These are phyloP conservation scores for Burhinus oedicnemus DNA, from an alignment of 2,113 vertebrate species.

Conservation along the genomic window DNA sequence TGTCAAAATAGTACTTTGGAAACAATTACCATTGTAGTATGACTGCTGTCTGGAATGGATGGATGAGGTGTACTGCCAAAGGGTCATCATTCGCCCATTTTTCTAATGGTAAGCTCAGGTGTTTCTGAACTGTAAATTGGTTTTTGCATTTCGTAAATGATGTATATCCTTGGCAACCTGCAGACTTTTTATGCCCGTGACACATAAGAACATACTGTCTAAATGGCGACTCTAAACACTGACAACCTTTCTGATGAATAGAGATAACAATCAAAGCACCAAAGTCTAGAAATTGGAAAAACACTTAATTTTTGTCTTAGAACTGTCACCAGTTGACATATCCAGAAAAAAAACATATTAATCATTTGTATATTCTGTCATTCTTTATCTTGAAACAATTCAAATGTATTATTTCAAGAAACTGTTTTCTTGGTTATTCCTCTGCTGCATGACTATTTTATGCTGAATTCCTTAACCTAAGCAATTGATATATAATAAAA, in stretches of 20 bases:
- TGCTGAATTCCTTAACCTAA: background rate
- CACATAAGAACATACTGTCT: conserved; percentile 40
- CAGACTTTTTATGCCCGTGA: conserved; percentile 63
- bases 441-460: background rate
- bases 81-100: conserved; percentile 78
- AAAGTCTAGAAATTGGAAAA: background rate
- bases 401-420: background rate
- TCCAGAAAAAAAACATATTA: background rate
- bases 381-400: background rate
- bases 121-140: conserved; percentile 72
- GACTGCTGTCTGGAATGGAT: conserved; percentile 76
- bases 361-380: background rate
- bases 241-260: conserved; percentile 75
- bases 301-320: background rate
- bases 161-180: conserved; percentile 62
- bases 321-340: conserved; percentile 7
- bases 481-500: background rate
- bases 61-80: conserved; percentile 74
- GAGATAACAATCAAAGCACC: conserved; percentile 64
- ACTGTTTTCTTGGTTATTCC: background rate
- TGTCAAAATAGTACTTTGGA: conserved; percentile 80
- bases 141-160: conserved; percentile 65
- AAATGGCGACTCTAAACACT: conserved; percentile 71
- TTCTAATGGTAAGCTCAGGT: conserved; percentile 75
- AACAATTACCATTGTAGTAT: conserved; percentile 80